These are phyloP conservation scores for Tursiops truncatus DNA, from an alignment of 2,113 vertebrate genomes.

Conservation along the genomic window DNA sequence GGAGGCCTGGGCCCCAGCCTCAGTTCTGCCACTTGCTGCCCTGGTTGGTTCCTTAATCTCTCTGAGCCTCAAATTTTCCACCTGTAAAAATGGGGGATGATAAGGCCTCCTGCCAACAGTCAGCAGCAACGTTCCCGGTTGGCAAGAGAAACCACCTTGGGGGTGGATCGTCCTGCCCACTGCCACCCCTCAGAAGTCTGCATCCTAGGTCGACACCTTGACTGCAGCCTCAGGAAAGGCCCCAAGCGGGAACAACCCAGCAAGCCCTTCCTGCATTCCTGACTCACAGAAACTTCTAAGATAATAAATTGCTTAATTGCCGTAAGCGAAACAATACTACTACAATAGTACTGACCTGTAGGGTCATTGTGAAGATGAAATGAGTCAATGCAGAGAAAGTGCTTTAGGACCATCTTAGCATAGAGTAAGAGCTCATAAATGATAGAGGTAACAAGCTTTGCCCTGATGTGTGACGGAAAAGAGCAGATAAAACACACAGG, in stretches of 20 bases:
- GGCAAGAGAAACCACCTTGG: no score
- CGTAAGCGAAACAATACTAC: fast-evolving
- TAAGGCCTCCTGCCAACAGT: background rate
- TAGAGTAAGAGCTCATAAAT: fast-evolving
- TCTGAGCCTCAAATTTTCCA: background rate
- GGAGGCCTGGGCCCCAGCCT: background rate
- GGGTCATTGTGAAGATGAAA: background rate
- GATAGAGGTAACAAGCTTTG: fast-evolving
- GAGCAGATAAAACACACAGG: fast-evolving
- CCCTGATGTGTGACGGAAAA: background rate
- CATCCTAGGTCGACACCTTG: background rate
- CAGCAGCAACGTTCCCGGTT: fast-evolving
- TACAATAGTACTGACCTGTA: fast-evolving
- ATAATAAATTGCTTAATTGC: background rate
- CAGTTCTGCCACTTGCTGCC: background rate
- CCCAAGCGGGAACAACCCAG: no score
- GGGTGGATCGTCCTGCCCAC: fast-evolving
- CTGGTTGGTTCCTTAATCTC: background rate
- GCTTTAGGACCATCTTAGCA: fast-evolving
- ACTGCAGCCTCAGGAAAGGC: background rate
- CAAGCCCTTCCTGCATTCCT: background rate
- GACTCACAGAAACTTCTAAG: no score
- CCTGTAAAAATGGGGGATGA: background rate
- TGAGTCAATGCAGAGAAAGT: fast-evolving
- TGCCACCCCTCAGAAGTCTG: background rate